These are phyloP conservation scores for Cheilosia impressa DNA, from an alignment of 2,888 invertebrate species.

Conservation along the genomic window DNA sequence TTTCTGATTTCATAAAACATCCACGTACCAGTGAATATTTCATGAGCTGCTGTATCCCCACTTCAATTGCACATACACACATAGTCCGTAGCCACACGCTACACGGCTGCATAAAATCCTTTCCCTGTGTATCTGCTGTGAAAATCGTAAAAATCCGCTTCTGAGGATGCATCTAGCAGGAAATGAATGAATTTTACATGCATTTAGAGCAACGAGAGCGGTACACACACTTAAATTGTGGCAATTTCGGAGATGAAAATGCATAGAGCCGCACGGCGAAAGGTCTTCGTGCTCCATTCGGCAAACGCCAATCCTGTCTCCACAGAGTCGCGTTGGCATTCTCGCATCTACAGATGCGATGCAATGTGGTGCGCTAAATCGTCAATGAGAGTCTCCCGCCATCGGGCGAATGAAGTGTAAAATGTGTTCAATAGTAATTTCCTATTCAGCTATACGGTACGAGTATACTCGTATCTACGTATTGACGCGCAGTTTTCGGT, in stretches of 20 bases:
- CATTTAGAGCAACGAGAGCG: conserved; percentile 59
- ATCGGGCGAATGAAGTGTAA: conserved; percentile 64
- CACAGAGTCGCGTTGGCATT: conserved; percentile 34
- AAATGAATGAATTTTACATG: conserved; percentile 75
- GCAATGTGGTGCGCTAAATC: conserved; percentile 54
- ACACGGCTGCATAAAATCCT: conserved; percentile 62
- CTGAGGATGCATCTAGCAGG: conserved; percentile 66
- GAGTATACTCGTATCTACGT: not conserved
- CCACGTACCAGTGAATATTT: conserved; percentile 73
- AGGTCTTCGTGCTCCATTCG: conserved; percentile 44
- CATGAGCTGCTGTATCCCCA: conserved; percentile 48
- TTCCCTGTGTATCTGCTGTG: conserved; percentile 62
- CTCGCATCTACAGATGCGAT: conserved; percentile 9
- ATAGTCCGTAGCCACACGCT: conserved; percentile 1
- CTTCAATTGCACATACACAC: conserved; percentile 11
- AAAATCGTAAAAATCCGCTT: conserved; percentile 71
- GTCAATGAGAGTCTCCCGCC: conserved; percentile 45
- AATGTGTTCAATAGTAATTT: conserved; percentile 72
- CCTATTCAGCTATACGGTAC: conserved; percentile 34
- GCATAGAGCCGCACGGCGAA: conserved; percentile 48
- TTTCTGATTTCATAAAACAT: conserved; percentile 73
- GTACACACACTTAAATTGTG: conserved; percentile 65
- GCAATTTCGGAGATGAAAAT: conserved; percentile 61
- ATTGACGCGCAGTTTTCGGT: conserved; percentile 44
- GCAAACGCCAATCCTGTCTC: conserved; percentile 20